These are phyloP conservation scores for Toxotes chatareus DNA, from an alignment of 2,113 vertebrate genomes.

Conservation along the genomic window DNA sequence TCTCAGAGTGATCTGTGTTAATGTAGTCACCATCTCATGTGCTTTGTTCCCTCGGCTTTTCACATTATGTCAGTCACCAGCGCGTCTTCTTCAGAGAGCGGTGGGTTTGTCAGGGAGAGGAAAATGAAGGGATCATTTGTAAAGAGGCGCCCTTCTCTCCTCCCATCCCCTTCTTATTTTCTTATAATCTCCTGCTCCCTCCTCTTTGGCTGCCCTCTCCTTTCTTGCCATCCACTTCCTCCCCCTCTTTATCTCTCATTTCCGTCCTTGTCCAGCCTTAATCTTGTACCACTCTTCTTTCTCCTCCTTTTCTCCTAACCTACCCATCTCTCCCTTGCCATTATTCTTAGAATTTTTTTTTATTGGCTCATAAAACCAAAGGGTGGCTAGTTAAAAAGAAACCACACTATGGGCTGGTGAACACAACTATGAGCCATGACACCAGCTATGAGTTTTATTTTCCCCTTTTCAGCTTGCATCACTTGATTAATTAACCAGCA, in stretches of 20 bases:
- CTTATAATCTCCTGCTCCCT: not conserved
- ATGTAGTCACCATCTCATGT: constrained; percentile 6
- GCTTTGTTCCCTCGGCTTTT: constrained; percentile 36
- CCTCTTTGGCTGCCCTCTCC: not conserved
- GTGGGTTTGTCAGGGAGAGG: not conserved
- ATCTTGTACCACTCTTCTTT: not conserved
- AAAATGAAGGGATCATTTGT: constrained; percentile 30
- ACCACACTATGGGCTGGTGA: not conserved
- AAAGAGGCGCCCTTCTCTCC: not conserved
- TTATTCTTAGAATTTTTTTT: constrained; percentile 38
- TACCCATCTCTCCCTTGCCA: not conserved
- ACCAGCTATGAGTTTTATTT: constrained; percentile 13
- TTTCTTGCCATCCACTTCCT: not conserved
- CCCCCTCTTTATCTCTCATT: not conserved
- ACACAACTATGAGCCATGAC: constrained; percentile 8
- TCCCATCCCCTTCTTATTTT: not conserved
- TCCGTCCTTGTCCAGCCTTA: not conserved
- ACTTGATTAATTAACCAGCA: constrained; percentile 60
- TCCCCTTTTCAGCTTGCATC: constrained; percentile 27
- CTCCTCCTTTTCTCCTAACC: not conserved
- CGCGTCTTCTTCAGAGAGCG: not conserved
- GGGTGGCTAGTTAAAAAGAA: constrained; percentile 28
- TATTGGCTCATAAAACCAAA: constrained; percentile 52
- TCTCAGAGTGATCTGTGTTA: constrained; percentile 6
- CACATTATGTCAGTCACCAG: constrained; percentile 13